Evolutionary conservation across 2,797 vertebrate genomes (phyloP).

Genomic region (Urosaurus nigricauda): DNA sequence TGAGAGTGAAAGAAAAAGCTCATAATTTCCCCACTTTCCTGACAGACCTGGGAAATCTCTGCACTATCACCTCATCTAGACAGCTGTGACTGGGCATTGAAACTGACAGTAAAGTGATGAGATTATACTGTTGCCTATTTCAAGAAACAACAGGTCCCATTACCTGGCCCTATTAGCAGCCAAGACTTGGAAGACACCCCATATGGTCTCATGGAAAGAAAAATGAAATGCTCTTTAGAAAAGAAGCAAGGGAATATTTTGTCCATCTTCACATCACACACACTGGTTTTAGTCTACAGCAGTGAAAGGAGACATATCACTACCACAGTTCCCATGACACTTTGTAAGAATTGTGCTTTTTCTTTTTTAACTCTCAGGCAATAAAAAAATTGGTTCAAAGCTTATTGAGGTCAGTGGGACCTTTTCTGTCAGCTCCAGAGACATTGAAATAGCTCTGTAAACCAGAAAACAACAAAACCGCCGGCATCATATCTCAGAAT

Average conservation of each 20-base stretch:
- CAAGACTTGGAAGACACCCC: not conserved
- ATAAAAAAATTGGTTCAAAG: not conserved
- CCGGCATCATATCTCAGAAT: not conserved
- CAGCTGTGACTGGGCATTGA: not conserved
- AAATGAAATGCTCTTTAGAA: not conserved
- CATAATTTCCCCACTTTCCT: not conserved
- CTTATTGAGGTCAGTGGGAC: not conserved
- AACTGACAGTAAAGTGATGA: not conserved
- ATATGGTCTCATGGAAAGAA: constrained; percentile 22
- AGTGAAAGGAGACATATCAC: constrained; percentile 24
- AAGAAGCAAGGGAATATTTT: constrained; percentile 15
- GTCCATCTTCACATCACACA: constrained; percentile 9
- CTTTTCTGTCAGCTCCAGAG: not conserved
- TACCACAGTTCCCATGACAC: constrained; percentile 5
- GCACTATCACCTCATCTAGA: not conserved
- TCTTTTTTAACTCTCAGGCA: not conserved
- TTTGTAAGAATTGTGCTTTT: not conserved
- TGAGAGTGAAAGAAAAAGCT: not conserved
- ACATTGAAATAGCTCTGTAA: not conserved
- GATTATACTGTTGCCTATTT: not conserved
- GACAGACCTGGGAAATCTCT: not conserved
- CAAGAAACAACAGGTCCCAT: not conserved
- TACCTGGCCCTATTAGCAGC: not conserved
- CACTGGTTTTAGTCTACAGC: constrained; percentile 28
- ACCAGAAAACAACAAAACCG: not conserved